Percentiles rank a stretch among this genome's conserved stretches.
Evolutionary conservation across 2,797 vertebrate genomes (phyloP).

Genomic region (Nannoperca obscura): DNA sequence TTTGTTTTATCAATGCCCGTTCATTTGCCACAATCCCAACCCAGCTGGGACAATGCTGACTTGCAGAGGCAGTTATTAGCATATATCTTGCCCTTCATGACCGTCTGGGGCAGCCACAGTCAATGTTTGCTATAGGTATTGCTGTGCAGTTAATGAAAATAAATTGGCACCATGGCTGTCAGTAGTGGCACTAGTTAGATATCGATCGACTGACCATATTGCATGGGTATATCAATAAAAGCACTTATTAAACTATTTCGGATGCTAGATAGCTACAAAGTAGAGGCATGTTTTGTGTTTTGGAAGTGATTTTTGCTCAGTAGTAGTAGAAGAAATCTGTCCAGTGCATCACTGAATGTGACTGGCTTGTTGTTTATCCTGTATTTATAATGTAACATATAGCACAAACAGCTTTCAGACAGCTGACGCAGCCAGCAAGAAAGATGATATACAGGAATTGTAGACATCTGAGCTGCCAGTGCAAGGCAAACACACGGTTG

Average conservation of each 20-base stretch:
- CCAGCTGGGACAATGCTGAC: conserved; percentile 21
- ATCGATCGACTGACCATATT: conserved; percentile 4
- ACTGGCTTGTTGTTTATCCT: not conserved
- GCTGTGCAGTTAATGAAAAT: conserved; percentile 20
- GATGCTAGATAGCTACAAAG: not conserved
- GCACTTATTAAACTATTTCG: not conserved
- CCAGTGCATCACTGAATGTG: not conserved
- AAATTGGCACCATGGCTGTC: not conserved
- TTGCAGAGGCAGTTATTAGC: conserved; percentile 28
- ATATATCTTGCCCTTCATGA: conserved; percentile 20
- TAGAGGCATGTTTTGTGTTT: not conserved
- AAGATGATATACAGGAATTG: conserved; percentile 29
- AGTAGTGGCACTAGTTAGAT: conserved; percentile 3
- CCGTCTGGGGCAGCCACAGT: conserved; percentile 25
- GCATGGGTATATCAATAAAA: conserved; percentile 10
- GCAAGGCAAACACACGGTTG: conserved; percentile 39
- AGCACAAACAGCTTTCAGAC: conserved; percentile 11
- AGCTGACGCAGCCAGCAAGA: conserved; percentile 2
- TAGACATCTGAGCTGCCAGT: conserved; percentile 39
- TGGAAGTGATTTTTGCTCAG: too few relatives aligned
- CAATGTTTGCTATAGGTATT: conserved; percentile 24
- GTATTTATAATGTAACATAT: not conserved
- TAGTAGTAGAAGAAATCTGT: too few relatives aligned
- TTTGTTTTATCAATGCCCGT: conserved; percentile 39
- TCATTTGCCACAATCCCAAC: conserved; percentile 49